Evolutionary conservation across 2,797 vertebrate species (phyloP).

Genomic region (Adelosebastes latens): DNA sequence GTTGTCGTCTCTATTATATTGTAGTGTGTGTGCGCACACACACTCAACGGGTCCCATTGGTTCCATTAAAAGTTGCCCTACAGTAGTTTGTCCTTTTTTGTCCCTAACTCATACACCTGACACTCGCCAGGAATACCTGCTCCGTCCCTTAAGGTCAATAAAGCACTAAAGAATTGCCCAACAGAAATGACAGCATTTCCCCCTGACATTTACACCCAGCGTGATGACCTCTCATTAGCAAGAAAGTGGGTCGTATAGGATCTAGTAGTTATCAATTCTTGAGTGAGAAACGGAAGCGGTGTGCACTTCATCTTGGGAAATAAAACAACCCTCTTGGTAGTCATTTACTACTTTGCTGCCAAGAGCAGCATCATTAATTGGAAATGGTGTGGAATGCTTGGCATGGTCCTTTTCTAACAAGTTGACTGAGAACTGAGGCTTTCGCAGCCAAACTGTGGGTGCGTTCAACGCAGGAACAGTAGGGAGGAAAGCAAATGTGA

Average conservation of each 20-base stretch:
- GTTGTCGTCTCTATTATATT: constrained; percentile 14
- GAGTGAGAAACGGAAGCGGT: constrained; percentile 61
- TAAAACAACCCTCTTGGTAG: constrained; percentile 79
- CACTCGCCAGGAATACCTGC: constrained; percentile 63
- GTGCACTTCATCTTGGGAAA: constrained; percentile 77
- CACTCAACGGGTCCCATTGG: constrained; percentile 71
- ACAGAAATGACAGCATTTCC: constrained; percentile 69
- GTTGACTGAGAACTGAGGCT: constrained; percentile 65
- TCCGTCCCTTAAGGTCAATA: constrained; percentile 76
- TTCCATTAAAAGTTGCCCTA: constrained; percentile 82
- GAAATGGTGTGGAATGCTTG: constrained; percentile 80
- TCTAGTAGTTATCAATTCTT: constrained; percentile 73
- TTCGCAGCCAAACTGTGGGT: constrained; percentile 68
- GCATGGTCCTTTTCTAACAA: constrained; percentile 73
- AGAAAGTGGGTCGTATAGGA: constrained; percentile 74
- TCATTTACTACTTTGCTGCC: constrained; percentile 76
- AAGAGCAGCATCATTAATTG: constrained; percentile 81
- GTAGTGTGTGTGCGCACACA: background rate
- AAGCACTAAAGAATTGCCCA: constrained; percentile 66
- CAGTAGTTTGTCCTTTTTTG: constrained; percentile 72
- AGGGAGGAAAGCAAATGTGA: constrained; percentile 52
- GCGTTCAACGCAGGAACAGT: constrained; percentile 55
- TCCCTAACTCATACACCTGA: constrained; percentile 72
- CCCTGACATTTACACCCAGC: constrained; percentile 60
- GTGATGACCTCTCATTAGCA: constrained; percentile 81